Conservation (phyloP, 2,888 invertebrate genomes). For the Eumacrocentrus americanus region DNA sequence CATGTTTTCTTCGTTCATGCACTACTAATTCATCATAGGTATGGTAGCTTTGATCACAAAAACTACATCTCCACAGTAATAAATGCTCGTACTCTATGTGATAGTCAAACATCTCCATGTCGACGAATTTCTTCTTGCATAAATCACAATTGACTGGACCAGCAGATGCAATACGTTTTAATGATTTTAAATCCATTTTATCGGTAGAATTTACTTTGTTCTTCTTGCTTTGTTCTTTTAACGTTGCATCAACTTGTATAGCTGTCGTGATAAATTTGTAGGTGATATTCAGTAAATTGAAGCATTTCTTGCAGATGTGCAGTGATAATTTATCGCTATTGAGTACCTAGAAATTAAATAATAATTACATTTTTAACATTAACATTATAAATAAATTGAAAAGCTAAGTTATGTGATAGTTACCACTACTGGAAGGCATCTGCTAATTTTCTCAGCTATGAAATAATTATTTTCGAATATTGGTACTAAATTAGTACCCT, state of each 20-base stretch:
- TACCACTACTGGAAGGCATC: slow-evolving; percentile 33
- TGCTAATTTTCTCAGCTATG: slow-evolving; percentile 32
- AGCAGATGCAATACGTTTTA: not conserved
- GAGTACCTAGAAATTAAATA: slow-evolving; percentile 29
- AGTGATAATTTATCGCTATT: slow-evolving; percentile 30
- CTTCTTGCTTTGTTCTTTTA: not conserved
- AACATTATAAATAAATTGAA: not conserved
- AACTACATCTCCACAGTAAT: slow-evolving; percentile 28
- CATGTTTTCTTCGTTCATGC: slow-evolving; percentile 28
- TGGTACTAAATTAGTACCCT: slow-evolving; percentile 11
- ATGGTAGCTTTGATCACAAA: slow-evolving; percentile 30
- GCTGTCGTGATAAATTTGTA: slow-evolving; percentile 29
- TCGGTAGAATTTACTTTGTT: not conserved
- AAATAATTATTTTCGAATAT: slow-evolving; percentile 30
- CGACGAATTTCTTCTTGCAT: slow-evolving; percentile 27
- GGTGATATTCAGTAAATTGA: slow-evolving; percentile 29
- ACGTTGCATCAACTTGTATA: slow-evolving; percentile 23
- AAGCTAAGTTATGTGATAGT: not conserved
- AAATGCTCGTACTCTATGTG: slow-evolving; percentile 31
- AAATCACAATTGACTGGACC: slow-evolving; percentile 30
- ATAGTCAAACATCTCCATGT: slow-evolving; percentile 33
- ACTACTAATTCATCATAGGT: slow-evolving; percentile 23
- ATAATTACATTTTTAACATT: not conserved
- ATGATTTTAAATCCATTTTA: not conserved
- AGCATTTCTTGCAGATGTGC: slow-evolving; percentile 29